Percentiles rank a stretch among this genome's conserved stretches.
phyloP scores from a whole-genome alignment of 2,113 vertebrate species.

The Strigops habroptila region DNA sequence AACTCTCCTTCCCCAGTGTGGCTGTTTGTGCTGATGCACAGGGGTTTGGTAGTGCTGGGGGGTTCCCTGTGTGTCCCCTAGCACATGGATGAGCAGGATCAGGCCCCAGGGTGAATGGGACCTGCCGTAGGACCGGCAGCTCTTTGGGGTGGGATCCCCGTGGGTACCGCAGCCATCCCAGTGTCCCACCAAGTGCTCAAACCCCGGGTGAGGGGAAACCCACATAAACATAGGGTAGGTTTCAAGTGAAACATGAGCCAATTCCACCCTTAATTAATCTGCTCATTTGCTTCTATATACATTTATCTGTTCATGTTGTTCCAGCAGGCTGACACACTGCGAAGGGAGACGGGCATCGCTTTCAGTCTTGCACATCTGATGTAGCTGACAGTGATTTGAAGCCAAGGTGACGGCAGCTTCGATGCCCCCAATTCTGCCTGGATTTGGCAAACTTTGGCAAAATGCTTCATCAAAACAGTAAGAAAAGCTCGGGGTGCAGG shows the following conservation, averaged over 20 bases:
- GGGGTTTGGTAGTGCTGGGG: accelerated
- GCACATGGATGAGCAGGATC: background rate
- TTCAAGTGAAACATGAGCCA: background rate
- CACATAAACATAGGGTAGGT: accelerated
- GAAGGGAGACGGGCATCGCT: accelerated
- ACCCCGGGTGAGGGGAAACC: background rate
- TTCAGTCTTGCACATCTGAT: background rate
- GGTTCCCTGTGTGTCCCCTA: background rate
- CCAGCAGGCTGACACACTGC: accelerated
- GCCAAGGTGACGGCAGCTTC: accelerated
- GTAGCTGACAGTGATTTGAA: accelerated
- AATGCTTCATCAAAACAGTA: accelerated
- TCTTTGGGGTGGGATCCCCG: background rate
- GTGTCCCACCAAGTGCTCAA: accelerated
- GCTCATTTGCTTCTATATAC: background rate
- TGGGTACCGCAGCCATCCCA: background rate
- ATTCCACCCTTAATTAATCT: background rate
- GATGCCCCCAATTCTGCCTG: accelerated
- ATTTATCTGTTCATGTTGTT: background rate
- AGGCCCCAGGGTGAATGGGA: background rate
- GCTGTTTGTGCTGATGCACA: accelerated
- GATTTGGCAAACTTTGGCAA: background rate
- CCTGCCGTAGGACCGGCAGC: accelerated
- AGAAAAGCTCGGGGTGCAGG: background rate
- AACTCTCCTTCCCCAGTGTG: background rate